Conservation (phyloP, 1,140 invertebrate species). For the Rhyzopertha dominica region DNA sequence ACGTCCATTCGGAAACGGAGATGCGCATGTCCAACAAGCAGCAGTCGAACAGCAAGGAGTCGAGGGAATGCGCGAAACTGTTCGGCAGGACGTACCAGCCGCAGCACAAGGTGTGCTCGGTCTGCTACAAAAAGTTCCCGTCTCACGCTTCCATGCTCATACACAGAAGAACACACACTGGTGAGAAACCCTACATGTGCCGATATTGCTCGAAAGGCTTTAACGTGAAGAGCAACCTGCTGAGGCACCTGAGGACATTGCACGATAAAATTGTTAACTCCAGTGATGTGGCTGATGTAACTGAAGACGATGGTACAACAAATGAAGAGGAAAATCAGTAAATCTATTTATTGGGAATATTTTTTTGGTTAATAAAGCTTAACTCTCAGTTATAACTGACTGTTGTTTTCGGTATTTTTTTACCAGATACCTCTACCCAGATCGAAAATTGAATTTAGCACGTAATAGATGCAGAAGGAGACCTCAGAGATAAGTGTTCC, state of each 20-base stretch:
- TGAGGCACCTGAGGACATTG: conserved; percentile 65
- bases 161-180: conserved; percentile 65
- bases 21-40: conserved; percentile 64
- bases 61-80: conserved; percentile 52
- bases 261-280: conserved; percentile 61
- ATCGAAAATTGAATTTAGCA: too few species aligned
- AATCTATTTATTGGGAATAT: too few species aligned
- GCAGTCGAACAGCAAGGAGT: conserved; percentile 11
- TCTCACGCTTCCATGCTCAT: conserved; percentile 73
- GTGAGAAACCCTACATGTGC: conserved; percentile 67
- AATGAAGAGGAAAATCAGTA: too few species aligned
- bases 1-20: conserved; percentile 76
- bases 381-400: too few species aligned
- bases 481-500: too few species aligned
- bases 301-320: conserved; percentile 16
- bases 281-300: conserved; percentile 29
- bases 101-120: conserved; percentile 61
- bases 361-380: too few species aligned
- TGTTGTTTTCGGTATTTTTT: too few species aligned
- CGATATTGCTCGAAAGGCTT: conserved; percentile 70
- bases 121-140: conserved; percentile 70
- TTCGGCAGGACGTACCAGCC: conserved; percentile 9
- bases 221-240: conserved; percentile 70
- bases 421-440: too few species aligned
- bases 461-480: too few species aligned